Conservation (phyloP, 2,888 invertebrate species). For the Orchesellides sinensis region DNA sequence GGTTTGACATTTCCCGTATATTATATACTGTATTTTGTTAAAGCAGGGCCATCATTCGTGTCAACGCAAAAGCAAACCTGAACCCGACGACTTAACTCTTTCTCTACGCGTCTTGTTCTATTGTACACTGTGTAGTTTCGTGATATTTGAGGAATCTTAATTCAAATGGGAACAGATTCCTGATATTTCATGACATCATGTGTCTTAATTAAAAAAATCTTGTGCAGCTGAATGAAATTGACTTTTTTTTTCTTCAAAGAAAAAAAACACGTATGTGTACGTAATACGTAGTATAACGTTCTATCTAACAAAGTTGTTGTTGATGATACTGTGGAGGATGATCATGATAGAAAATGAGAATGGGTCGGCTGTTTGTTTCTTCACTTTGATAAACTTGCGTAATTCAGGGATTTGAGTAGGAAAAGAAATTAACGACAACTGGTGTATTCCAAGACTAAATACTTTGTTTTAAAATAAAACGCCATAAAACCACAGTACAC, state of each 20-base stretch:
- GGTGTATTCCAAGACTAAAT: neutral
- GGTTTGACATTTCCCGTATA: neutral
- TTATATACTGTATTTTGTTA: no score
- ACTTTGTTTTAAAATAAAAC: neutral
- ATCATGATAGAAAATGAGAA: neutral
- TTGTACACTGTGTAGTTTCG: constrained; percentile 61
- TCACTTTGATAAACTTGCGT: constrained; percentile 21
- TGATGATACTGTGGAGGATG: neutral
- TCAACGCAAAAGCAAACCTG: neutral
- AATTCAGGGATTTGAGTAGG: constrained; percentile 1
- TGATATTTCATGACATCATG: constrained; percentile 72
- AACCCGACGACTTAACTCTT: neutral
- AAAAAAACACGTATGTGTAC: no score
- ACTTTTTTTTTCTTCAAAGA: constrained; percentile 51
- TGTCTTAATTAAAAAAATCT: constrained; percentile 72
- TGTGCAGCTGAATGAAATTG: constrained; percentile 65
- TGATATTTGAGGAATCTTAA: constrained; percentile 74
- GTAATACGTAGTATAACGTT: constrained; percentile 14
- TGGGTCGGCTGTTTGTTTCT: constrained; percentile 2
- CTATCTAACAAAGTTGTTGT: neutral
- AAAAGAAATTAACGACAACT: constrained; percentile 30
- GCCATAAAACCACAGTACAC: neutral
- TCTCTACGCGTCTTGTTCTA: neutral
- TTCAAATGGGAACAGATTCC: constrained; percentile 69
- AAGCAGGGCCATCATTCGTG: constrained; percentile 5